These are phyloP conservation scores for Hystrix brachyura DNA, from an alignment of 2,113 vertebrate genomes.

Conservation along the genomic window DNA sequence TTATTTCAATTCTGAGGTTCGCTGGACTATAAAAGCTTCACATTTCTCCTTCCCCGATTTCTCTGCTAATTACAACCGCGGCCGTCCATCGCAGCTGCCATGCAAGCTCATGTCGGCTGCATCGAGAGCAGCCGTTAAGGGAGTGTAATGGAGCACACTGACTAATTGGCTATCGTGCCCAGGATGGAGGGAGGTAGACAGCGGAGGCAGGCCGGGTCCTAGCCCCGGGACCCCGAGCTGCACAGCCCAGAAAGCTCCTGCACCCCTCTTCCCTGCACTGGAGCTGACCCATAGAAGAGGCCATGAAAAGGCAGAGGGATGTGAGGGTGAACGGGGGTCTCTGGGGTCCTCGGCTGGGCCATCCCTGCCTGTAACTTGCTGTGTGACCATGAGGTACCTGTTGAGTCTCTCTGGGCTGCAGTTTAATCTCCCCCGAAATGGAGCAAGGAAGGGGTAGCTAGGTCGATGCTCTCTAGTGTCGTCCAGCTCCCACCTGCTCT, in stretches of 20 bases:
- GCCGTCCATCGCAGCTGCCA: slow-evolving; percentile 76
- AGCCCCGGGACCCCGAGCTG: not conserved
- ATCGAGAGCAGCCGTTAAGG: slow-evolving; percentile 83
- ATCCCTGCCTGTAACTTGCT: not conserved
- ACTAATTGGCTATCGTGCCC: slow-evolving; percentile 79
- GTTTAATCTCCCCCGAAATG: not conserved
- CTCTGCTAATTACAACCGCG: slow-evolving; percentile 83
- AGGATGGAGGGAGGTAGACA: slow-evolving; percentile 79
- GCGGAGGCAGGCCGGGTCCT: not conserved
- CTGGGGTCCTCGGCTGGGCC: not conserved
- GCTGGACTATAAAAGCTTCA: slow-evolving; percentile 76
- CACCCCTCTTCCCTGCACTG: not conserved
- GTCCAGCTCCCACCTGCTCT: not conserved
- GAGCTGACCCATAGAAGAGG: not conserved
- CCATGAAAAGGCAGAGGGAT: rapidly evolving
- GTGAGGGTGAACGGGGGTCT: not conserved
- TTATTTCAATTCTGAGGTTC: slow-evolving; percentile 80
- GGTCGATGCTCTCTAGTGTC: not conserved
- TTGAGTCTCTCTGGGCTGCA: not conserved
- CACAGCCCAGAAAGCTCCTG: not conserved
- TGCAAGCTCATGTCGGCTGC: slow-evolving; percentile 71
- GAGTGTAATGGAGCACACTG: slow-evolving; percentile 70
- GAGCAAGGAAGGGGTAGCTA: no score
- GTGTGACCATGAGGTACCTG: not conserved
- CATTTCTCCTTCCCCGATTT: slow-evolving; percentile 77